Percentiles rank a stretch among this genome's conserved stretches.
These are phyloP conservation scores for Dermochelys coriacea DNA, from an alignment of 2,797 vertebrate species.

Conservation along the genomic window DNA sequence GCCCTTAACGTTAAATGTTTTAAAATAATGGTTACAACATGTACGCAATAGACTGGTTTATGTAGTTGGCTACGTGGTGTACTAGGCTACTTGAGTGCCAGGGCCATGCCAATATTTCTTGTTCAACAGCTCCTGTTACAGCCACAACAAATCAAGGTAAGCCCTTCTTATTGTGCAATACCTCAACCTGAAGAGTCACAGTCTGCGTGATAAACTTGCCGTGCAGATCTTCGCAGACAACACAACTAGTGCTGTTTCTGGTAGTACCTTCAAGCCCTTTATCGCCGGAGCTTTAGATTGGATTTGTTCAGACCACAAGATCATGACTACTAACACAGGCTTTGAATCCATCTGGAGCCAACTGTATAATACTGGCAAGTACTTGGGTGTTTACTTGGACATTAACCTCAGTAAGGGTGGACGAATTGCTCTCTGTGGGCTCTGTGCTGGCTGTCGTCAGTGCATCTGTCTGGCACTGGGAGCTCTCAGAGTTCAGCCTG, in stretches of 20 bases:
- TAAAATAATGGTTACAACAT: not conserved
- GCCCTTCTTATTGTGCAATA: accelerated
- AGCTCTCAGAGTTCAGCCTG: not conserved
- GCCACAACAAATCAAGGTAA: not conserved
- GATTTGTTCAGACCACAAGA: not conserved
- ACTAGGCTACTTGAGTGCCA: not conserved
- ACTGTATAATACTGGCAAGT: not conserved
- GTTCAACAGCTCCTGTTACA: too few species aligned
- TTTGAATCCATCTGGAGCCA: not conserved
- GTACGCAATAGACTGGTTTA: not conserved
- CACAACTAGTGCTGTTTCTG: not conserved
- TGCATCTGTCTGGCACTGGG: not conserved
- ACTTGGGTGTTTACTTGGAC: not conserved
- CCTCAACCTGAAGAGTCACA: accelerated
- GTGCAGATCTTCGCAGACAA: not conserved
- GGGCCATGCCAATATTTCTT: not conserved
- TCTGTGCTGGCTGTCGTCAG: not conserved
- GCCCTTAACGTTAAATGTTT: not conserved
- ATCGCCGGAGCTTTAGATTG: not conserved
- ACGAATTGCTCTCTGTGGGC: not conserved
- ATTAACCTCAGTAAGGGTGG: not conserved
- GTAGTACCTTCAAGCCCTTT: not conserved
- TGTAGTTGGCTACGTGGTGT: not conserved
- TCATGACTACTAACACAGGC: too few species aligned
- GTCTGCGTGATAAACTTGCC: not conserved